Evolutionary conservation across 2,113 vertebrate genomes (phyloP).

Genomic region (Suricata suricatta): DNA sequence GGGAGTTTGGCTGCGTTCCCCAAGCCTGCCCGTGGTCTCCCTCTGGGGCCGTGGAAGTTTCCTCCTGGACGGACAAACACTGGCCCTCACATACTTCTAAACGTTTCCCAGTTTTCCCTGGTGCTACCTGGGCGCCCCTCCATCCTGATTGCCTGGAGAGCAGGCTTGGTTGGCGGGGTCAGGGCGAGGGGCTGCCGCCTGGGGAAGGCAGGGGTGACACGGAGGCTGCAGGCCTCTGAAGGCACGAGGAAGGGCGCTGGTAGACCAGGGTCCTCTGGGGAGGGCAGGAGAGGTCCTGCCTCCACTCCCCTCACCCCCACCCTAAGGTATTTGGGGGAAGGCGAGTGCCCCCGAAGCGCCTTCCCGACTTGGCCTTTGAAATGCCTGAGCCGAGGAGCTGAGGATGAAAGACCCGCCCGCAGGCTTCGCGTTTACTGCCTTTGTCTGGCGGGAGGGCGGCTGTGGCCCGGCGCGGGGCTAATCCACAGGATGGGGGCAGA

Average conservation of each 20-base stretch:
- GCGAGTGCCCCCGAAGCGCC: background rate
- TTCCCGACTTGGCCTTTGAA: conserved; percentile 29
- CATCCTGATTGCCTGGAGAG: background rate
- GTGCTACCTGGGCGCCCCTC: background rate
- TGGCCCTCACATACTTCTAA: background rate
- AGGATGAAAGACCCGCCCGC: background rate
- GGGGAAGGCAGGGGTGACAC: background rate
- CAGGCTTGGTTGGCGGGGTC: background rate
- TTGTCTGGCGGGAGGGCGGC: background rate
- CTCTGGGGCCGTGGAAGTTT: background rate
- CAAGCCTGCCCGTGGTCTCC: background rate
- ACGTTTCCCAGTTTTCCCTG: background rate
- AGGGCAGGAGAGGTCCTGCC: background rate
- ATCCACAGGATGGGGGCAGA: background rate
- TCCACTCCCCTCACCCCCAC: background rate
- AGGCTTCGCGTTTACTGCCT: background rate
- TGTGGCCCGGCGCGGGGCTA: background rate
- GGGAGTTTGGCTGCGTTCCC: background rate
- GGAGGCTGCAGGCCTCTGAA: background rate
- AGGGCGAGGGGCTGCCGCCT: fast-evolving
- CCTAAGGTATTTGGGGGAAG: background rate
- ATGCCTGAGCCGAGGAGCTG: background rate
- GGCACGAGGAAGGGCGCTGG: background rate
- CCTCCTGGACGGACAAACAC: background rate
- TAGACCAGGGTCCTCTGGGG: background rate